Evolutionary conservation across 2,888 invertebrate species (phyloP).

Genomic region (Agriopis leucophaearia): DNA sequence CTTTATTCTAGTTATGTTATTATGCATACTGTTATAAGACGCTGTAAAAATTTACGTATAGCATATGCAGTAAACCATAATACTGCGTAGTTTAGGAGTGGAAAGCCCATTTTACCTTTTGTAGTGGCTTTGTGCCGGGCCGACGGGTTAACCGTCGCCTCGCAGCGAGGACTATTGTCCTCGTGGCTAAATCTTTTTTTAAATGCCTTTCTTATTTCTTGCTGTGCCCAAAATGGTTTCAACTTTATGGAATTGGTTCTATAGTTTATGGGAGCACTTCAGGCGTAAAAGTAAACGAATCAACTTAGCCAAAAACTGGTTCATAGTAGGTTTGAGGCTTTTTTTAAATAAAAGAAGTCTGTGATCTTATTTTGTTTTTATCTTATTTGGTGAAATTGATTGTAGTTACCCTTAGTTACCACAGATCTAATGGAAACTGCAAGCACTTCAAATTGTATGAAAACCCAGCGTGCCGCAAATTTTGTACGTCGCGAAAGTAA

Average conservation of each 20-base stretch:
- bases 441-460: no score
- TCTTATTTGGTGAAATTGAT: not conserved
- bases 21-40: constrained; percentile 71
- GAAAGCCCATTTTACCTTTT: constrained; percentile 78
- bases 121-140: constrained; percentile 78
- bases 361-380: not conserved
- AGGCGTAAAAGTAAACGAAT: constrained; percentile 34
- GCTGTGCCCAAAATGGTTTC: constrained; percentile 65
- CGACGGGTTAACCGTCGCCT: constrained; percentile 75
- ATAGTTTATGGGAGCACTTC: constrained; percentile 53
- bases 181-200: constrained; percentile 67
- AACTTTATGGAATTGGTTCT: constrained; percentile 61
- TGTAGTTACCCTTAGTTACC: no score
- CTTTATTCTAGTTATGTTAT: constrained; percentile 58
- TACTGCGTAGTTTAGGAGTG: constrained; percentile 70
- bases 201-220: constrained; percentile 67
- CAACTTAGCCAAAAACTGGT: constrained; percentile 2
- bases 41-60: constrained; percentile 59
- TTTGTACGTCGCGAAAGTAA: no score
- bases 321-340: not conserved
- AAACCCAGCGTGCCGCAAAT: no score
- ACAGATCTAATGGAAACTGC: no score
- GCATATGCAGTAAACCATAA: constrained; percentile 67
- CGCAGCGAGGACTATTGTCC: constrained; percentile 66
- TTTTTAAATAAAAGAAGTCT: not conserved